Base-by-base conservation (phyloP, 2,797 vertebrate genomes). In the Rachycentron canadum region DNA sequence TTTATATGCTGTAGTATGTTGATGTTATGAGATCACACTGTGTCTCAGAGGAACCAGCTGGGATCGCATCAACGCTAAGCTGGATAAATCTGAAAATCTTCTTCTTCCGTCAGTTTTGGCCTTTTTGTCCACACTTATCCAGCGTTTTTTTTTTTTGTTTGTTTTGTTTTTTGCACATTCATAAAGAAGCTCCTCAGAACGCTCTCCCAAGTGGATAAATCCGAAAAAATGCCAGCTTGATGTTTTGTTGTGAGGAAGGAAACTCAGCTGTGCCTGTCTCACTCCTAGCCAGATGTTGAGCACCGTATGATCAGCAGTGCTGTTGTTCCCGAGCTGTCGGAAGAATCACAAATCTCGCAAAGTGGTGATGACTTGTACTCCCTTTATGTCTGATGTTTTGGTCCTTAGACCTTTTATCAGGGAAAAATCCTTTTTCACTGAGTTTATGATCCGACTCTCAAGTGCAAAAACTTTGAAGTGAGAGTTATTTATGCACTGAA, bases 401-500 rank as follows among this genome's bases (percentile, higher is more conserved):
- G 4, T 26, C 23, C 25, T 61, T 28, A 52, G 23, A 21, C 17
- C 23, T 28, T 58, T 23, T 60, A 62, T 41, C 26, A 55, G 25
- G 13, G n/a, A 6, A 13, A 13, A 25, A 9, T 5, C 52, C 21
- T 32, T 30, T 43, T 25, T 19, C 21, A 28, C 23, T 40, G 19
- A 52, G 9, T 47, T 13, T 21, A 32, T 23, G 16, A 62, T n/a
- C 16, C 0, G 1, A 53, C n/a, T 56, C 25, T 53, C 25, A 3
- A 28, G 52, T 12, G 5, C 2, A 11, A 56, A 32, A 49, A 2
- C 10, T 0, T 63, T 19, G 26, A 30, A 13, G 25, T 16, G 28
- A 17, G 21, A 21, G 34, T 59, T 45, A 25, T 73, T 73, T 50
- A n/a, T 16, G n/a, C 36, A 11, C 12, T 36, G 6, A 57, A 68